A percentile compares a stretch with the other conserved stretches of the same genome.
Conservation (phyloP, 2,113 vertebrate species). For the Brachypodius melanocephalos region DNA sequence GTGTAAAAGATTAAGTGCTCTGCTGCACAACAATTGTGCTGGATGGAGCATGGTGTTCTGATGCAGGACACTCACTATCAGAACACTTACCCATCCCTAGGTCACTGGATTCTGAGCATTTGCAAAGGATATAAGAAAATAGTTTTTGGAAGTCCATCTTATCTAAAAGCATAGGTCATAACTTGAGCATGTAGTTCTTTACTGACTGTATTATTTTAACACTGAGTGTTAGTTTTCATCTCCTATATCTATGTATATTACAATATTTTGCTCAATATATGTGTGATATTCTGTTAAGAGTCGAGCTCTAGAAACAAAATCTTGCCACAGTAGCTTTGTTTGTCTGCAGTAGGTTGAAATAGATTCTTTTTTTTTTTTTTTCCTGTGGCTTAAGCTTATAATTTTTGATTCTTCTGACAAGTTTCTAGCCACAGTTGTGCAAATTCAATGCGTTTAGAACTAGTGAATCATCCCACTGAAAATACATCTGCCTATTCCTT, state of each 20-base stretch:
- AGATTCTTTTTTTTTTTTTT: background rate
- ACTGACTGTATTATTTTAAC: background rate
- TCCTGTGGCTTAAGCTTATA: background rate
- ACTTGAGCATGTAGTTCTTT: background rate
- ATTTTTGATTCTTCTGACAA: background rate
- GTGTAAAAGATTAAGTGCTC: background rate
- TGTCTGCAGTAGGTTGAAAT: background rate
- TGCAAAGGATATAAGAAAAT: background rate
- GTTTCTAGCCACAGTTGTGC: background rate
- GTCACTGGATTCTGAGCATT: background rate
- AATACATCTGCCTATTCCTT: background rate
- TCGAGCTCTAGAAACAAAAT: background rate
- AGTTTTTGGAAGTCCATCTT: background rate
- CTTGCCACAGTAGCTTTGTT: background rate
- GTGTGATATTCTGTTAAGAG: background rate
- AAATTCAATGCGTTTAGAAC: background rate
- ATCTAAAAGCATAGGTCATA: background rate
- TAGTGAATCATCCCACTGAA: background rate
- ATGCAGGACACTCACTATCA: background rate
- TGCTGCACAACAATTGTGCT: background rate
- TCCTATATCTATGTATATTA: background rate
- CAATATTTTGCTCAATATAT: background rate
- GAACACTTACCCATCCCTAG: background rate
- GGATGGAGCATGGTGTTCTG: background rate
- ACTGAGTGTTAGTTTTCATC: background rate